These are phyloP conservation scores for Xenus cinereus DNA, from an alignment of 2,113 vertebrate genomes.

Conservation along the genomic window DNA sequence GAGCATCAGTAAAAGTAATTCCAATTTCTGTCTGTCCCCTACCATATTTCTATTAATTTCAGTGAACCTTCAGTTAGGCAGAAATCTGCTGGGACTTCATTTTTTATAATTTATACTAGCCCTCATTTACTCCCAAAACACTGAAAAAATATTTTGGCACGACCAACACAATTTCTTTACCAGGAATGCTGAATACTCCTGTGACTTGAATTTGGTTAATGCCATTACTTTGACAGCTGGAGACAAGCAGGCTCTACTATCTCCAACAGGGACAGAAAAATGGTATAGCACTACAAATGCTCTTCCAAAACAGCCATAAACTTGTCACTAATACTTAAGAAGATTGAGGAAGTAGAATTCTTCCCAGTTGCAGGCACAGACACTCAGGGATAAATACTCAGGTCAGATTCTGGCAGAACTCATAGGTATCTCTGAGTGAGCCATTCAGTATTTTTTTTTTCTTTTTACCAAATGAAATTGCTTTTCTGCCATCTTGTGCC, in stretches of 20 bases:
- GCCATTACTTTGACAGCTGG: not conserved
- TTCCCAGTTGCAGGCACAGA: not conserved
- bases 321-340: not conserved
- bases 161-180: not conserved
- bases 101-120: not conserved
- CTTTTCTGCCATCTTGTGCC: not conserved
- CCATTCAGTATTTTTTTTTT: not conserved
- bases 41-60: not conserved
- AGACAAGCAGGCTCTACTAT: not conserved
- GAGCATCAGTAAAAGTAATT: not conserved
- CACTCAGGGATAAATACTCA: not conserved
- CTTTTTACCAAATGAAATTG: not conserved
- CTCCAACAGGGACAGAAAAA: not conserved
- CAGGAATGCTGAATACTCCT: rapidly evolving
- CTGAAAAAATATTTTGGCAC: not conserved
- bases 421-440: not conserved
- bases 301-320: not conserved
- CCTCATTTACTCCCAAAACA: not conserved
- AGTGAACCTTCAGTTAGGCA: not conserved
- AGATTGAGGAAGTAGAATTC: not conserved
- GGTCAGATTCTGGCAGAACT: not conserved
- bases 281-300: not conserved
- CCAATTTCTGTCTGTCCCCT: not conserved
- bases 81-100: not conserved
- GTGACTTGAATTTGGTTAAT: not conserved